phyloP scores from a whole-genome alignment of 2,888 invertebrate species.

The Muscina levida region DNA sequence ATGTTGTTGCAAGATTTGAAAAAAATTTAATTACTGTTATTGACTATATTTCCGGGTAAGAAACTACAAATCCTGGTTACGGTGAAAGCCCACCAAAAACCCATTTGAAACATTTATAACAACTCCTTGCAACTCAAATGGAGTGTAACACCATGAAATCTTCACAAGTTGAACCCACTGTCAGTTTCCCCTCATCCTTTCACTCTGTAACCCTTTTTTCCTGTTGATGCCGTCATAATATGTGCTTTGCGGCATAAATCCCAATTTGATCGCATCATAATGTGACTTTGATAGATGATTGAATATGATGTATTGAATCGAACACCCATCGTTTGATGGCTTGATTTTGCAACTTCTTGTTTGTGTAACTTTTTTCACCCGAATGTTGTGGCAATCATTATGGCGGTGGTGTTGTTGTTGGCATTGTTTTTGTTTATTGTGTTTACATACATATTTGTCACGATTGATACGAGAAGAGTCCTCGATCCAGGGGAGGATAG shows the following conservation, averaged over 20 bases:
- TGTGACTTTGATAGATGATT: constrained; percentile 80
- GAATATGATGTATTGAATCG: constrained; percentile 54
- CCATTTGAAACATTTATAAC: too few species aligned
- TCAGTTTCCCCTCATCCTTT: not conserved
- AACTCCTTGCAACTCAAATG: too few species aligned
- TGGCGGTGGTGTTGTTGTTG: constrained; percentile 52
- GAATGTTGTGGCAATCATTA: too few species aligned
- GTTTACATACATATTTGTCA: constrained; percentile 48
- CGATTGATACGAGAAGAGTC: constrained; percentile 40
- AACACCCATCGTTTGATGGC: constrained; percentile 35
- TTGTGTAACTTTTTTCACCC: constrained; percentile 53
- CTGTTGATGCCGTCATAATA: constrained; percentile 32
- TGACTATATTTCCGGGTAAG: too few species aligned
- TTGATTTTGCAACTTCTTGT: constrained; percentile 53
- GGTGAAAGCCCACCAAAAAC: too few species aligned
- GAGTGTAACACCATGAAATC: too few species aligned
- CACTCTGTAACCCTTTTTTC: constrained; percentile 10
- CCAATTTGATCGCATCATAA: constrained; percentile 80
- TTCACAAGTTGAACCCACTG: too few species aligned
- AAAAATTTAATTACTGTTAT: too few species aligned
- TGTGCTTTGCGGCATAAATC: constrained; percentile 75
- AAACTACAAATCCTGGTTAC: too few species aligned
- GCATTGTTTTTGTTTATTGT: constrained; percentile 21
- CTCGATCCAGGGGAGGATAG: constrained; percentile 3
- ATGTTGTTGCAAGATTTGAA: too few species aligned